Evolutionary conservation across 2,888 invertebrate species (phyloP), one percentile per base, ranked within the genome.

Genomic region (Lottia scabra): DNA sequence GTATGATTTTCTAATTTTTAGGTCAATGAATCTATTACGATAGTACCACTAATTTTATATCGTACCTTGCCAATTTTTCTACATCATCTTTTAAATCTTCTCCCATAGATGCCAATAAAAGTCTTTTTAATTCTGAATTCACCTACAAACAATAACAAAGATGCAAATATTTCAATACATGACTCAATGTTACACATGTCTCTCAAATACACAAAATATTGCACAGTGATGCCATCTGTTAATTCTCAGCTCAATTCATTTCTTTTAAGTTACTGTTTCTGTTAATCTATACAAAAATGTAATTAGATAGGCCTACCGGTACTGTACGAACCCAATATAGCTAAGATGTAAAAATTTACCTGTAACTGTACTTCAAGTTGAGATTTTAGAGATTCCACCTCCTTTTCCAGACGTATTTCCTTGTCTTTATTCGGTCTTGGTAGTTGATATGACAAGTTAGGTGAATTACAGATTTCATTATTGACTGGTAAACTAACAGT

Each of bases 61-160:
- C 70, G 6, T 75, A 89, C 90, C 97, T 95, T 16, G 96, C 96
- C 43, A 98, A 91, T 74, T 95, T 93, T 86, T 97, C 96, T 3
- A 98, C 96, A 87, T 94, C 93, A 1, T 93, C 94, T 89, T 97
- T 94, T 70, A 98, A 91, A 90, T 98, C 98, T 90, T 97, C 98
- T 10, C 97, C 98, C 81, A 98, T 95, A 16, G 97, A 96, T 12
- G 98, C 97, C 8, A 98, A 96, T 71, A 98, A 90, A 89, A 98
- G 92, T 84, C 95, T 96, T 89, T 98, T 98, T 70, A 98, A 91
- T 90, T 98, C 98, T 70, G 94, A 93, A 90, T 97, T 98, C 0
- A 97, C 95, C 94, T 95, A 75, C 26, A 76, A 72, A 64, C 45
- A 16, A 69, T 66, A 66, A 73, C 67, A 30, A 19, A 27, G 65